Evolutionary conservation across 2,113 vertebrate genomes (phyloP).

Genomic region (Tetrao urogallus): DNA sequence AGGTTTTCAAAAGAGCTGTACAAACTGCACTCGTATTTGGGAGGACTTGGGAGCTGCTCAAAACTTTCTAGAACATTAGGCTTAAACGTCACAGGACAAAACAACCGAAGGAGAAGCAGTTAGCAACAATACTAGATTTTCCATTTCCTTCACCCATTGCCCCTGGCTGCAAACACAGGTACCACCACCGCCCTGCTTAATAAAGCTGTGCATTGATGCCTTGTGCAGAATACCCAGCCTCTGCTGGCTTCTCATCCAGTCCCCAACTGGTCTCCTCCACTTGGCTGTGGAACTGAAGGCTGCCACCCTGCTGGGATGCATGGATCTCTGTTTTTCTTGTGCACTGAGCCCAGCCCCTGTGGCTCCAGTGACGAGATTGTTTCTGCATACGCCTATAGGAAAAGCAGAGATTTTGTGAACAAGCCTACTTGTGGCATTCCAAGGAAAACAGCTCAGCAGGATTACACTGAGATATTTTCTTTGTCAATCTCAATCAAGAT

Average conservation of each 20-base stretch:
- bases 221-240: not conserved
- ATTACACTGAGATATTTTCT: conserved; percentile 71
- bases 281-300: conserved; percentile 55
- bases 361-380: conserved; percentile 66
- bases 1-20: not conserved
- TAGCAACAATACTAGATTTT: not conserved
- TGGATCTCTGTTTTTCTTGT: conserved; percentile 43
- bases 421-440: conserved; percentile 63
- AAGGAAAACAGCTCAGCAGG: conserved; percentile 76
- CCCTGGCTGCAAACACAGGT: not conserved
- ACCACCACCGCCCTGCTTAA: not conserved
- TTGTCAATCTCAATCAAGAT: conserved; percentile 66
- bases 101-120: not conserved
- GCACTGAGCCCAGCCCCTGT: conserved; percentile 61
- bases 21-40: not conserved
- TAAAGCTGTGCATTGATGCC: not conserved
- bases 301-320: conserved; percentile 71
- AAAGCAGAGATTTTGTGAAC: conserved; percentile 76
- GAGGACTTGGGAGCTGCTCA: not conserved
- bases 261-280: conserved; percentile 40
- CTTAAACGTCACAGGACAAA: not conserved
- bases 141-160: not conserved
- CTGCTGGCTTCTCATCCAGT: conserved; percentile 28
- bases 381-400: conserved; percentile 74
- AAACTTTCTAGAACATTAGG: not conserved